Percentiles rank a stretch among this genome's conserved stretches.
Conservation (phyloP, 2,113 vertebrate genomes). For the Perca schrenkii region DNA sequence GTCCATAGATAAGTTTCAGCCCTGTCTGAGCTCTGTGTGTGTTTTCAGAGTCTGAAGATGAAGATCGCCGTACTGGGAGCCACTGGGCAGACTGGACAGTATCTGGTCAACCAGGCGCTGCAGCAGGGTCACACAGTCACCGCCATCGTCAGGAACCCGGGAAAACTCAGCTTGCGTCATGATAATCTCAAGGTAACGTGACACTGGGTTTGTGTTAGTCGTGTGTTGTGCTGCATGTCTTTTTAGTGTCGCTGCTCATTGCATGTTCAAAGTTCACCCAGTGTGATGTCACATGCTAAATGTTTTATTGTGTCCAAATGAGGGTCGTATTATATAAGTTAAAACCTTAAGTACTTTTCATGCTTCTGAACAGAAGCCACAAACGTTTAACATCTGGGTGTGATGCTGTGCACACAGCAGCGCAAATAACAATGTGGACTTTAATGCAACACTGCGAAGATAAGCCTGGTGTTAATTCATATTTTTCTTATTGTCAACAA, state of each 20-base stretch:
- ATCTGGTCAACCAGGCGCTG: conserved; percentile 83
- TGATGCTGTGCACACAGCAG: not conserved
- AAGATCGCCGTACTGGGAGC: conserved; percentile 86
- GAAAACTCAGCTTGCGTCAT: conserved; percentile 80
- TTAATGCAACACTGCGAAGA: not conserved
- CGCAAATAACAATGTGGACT: not conserved
- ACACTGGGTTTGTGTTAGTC: not conserved
- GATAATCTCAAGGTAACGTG: conserved; percentile 84
- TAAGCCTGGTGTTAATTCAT: not conserved
- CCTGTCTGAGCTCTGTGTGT: not conserved
- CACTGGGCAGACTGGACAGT: conserved; percentile 85
- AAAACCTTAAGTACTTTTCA: not conserved
- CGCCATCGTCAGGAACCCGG: conserved; percentile 84
- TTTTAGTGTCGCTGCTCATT: not conserved
- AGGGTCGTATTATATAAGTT: not conserved
- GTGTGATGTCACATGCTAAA: not conserved
- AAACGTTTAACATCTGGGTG: not conserved
- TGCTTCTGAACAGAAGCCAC: not conserved
- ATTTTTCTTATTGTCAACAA: not conserved
- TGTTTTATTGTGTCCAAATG: not conserved
- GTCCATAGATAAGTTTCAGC: not conserved
- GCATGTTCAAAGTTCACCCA: conserved; percentile 34
- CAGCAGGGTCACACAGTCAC: conserved; percentile 85
- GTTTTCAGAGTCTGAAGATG: conserved; percentile 72
- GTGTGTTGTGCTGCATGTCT: no score